Conservation (phyloP, 2,797 vertebrate genomes). For the Pangasius djambal region DNA sequence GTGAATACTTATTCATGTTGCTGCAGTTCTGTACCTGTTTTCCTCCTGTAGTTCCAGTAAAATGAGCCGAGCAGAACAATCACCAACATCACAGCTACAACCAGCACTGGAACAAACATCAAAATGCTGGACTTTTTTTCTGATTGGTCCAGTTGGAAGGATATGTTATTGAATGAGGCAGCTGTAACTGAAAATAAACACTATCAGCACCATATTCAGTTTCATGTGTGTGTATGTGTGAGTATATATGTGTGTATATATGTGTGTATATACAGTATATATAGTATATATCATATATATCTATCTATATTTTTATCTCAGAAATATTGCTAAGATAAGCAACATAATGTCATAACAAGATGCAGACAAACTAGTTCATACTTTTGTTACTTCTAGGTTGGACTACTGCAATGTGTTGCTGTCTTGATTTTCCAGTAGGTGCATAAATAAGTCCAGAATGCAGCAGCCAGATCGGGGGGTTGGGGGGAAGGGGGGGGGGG, state of each 20-base stretch:
- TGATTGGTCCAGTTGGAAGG: background rate
- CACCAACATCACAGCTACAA: slow-evolving; percentile 25
- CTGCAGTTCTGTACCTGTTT: slow-evolving; percentile 43
- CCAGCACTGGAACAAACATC: slow-evolving; percentile 7
- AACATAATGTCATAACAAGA: no score
- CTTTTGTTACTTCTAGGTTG: no score
- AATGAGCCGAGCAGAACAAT: slow-evolving; percentile 44
- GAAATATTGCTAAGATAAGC: background rate
- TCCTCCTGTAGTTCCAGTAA: slow-evolving; percentile 39
- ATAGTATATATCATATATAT: no score
- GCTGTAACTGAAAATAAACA: background rate
- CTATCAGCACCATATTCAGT: background rate
- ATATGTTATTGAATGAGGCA: background rate
- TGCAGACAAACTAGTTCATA: no score
- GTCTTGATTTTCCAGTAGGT: no score
- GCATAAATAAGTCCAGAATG: background rate
- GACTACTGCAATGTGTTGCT: no score
- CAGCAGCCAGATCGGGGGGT: background rate
- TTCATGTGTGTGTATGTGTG: background rate
- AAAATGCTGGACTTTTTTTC: background rate
- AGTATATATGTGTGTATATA: no score
- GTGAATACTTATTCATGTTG: background rate
- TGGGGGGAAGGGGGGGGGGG: no score
- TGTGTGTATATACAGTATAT: no score
- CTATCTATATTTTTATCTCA: no score